Conservation (phyloP, 2,888 invertebrate species). For the Cistogaster globosa region DNA sequence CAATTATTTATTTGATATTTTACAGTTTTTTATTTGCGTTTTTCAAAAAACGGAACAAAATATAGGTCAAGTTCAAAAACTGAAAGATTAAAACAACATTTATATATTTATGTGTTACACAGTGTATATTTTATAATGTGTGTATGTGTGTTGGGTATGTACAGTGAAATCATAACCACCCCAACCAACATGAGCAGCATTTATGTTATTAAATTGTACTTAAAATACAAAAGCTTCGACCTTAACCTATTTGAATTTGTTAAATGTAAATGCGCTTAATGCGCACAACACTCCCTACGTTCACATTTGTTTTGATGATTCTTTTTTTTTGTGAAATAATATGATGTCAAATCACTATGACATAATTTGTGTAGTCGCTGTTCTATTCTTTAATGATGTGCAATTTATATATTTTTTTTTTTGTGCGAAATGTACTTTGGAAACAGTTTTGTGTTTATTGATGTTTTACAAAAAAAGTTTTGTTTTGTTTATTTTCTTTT, state of each 20-base stretch:
- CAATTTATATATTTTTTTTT: not conserved
- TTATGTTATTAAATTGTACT: not conserved
- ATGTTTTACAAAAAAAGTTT: not conserved
- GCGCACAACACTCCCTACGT: slow-evolving; percentile 18
- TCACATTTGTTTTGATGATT: not conserved
- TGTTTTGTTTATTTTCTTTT: too few species aligned
- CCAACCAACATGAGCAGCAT: not conserved
- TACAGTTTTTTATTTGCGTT: too few species aligned
- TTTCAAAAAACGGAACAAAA: too few species aligned
- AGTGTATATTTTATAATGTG: not conserved
- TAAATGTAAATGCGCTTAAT: not conserved
- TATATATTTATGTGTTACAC: not conserved
- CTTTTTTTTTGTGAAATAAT: not conserved
- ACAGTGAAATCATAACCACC: not conserved
- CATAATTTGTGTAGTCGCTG: slow-evolving; percentile 54
- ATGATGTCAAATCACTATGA: slow-evolving; percentile 62
- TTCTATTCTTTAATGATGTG: slow-evolving; percentile 13
- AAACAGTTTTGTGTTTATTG: not conserved
- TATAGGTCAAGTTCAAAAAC: too few species aligned
- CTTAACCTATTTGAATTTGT: slow-evolving; percentile 37
- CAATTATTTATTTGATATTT: too few species aligned
- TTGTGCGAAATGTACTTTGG: slow-evolving; percentile 24
- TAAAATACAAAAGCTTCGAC: not conserved
- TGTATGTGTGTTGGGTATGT: too few species aligned
- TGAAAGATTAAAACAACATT: not conserved